Evolutionary conservation across 37 sponge, comb jelly and placozoan genomes (phyloP), one percentile per base, ranked within the genome.

Genomic region (Theonella swinhoei): DNA sequence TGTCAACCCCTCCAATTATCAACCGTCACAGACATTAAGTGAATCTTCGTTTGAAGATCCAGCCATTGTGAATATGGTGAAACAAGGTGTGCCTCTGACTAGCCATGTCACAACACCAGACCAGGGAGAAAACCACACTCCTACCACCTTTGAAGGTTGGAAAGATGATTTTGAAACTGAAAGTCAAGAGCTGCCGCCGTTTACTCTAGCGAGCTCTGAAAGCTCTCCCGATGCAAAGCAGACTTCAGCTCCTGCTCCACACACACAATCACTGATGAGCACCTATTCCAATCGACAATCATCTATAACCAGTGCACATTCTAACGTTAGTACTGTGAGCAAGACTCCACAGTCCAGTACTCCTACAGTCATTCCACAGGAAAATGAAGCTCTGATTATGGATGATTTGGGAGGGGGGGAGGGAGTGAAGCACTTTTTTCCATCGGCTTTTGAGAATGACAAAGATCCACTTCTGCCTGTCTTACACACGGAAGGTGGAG

Each of bases 1-100:
- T 47, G 11, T 14, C 11, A 47, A 47, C 54, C 54, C 54, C 54
- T 47, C 54, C 54, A 7, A 7, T 47, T 47, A 14, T 47, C 11
- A 47, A 47, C 54, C 7, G 14, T 47, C 54, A 14, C 11, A 14
- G 14, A 47, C 11, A 7, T 47, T 47, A 14, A 63, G 39, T 36
- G 39, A 34, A 63, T 19, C 69, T 33, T 68, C 69, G 5, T 29
- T 68, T 33, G 69, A 68, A 5, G 69, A 68, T 5, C 69, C 69
- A 7, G 69, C 69, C 33, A 68, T 68, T 33, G 30, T 68, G 2
- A 28, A 68, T 20, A 68, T 33, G 69, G 69, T 47, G 14, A 47
- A 14, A 14, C 54, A 47, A 47, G 7, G 11, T 14, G 11, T 47
- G 54, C 54, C 54, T 47, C 54, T 47, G 7, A n/a, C n/a, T n/a